These are phyloP conservation scores for Phyllotreta cruciferae DNA, from an alignment of 2,888 invertebrate species.

Conservation along the genomic window DNA sequence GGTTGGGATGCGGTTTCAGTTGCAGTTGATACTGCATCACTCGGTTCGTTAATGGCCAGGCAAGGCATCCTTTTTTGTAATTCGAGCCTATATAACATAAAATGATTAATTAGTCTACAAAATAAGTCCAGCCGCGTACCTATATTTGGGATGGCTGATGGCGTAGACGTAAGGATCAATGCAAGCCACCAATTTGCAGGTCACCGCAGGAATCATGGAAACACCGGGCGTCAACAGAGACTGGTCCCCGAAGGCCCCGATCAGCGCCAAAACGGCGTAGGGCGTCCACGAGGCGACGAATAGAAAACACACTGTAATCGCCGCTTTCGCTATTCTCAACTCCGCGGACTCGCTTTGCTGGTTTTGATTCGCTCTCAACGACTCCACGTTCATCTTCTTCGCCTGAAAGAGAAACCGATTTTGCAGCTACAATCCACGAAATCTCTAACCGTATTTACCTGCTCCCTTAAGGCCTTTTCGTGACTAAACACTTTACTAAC, in stretches of 20 bases:
- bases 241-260: conserved; percentile 82
- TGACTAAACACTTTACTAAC: conserved; percentile 87
- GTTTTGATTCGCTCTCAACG: conserved; percentile 75
- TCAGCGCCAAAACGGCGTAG: conserved; percentile 82
- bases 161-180: conserved; percentile 92
- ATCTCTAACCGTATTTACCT: conserved; percentile 56
- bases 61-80: conserved; percentile 82
- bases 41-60: conserved; percentile 73
- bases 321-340: conserved; percentile 86
- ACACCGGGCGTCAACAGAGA: conserved; percentile 75
- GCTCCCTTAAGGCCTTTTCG: conserved; percentile 80
- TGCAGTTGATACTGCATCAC: conserved; percentile 66
- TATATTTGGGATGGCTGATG: conserved; percentile 88
- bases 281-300: conserved; percentile 91
- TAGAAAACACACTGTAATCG: conserved; percentile 84
- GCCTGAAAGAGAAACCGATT: conserved; percentile 62
- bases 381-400: conserved; percentile 91
- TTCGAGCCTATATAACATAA: conserved; percentile 72
- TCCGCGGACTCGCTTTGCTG: conserved; percentile 76
- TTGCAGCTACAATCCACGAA: neutral
- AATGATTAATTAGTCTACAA: conserved; percentile 10
- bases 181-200: conserved; percentile 89
- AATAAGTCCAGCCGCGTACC: conserved; percentile 60
- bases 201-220: conserved; percentile 86
- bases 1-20: conserved; percentile 45